Percentiles rank a stretch among this genome's conserved stretches.
Evolutionary conservation across 2,113 vertebrate genomes (phyloP).

Genomic region (Pyxicephalus adspersus): DNA sequence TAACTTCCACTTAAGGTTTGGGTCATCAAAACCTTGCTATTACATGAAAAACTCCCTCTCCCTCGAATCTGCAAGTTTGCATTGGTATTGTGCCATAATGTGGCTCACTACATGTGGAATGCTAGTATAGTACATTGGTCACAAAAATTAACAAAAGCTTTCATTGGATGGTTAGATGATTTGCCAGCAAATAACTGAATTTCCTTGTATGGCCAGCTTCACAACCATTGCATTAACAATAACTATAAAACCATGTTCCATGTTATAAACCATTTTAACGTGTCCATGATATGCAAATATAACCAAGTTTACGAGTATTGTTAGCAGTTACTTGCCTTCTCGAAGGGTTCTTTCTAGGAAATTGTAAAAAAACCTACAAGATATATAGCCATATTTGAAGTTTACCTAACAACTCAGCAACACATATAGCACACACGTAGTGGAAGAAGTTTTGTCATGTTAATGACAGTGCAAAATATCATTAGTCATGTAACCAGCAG

Average conservation of each 20-base stretch:
- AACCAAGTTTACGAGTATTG: conserved; percentile 68
- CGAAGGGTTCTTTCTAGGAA: conserved; percentile 74
- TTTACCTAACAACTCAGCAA: conserved; percentile 74
- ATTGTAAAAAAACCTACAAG: conserved; percentile 58
- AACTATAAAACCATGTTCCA: conserved; percentile 62
- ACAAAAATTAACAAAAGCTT: too few species aligned
- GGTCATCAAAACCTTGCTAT: too few species aligned
- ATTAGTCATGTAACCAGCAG: conserved; percentile 68
- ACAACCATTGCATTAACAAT: conserved; percentile 66
- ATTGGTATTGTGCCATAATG: too few species aligned
- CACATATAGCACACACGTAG: conserved; percentile 60
- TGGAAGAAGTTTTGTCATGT: conserved; percentile 65
- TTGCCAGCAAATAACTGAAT: too few species aligned
- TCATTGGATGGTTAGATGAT: too few species aligned
- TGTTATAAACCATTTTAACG: conserved; percentile 63
- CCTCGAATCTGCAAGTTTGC: too few species aligned
- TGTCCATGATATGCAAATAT: conserved; percentile 80
- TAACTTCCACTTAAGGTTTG: too few species aligned
- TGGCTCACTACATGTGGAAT: too few species aligned
- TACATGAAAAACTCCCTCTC: too few species aligned
- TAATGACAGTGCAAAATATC: conserved; percentile 67
- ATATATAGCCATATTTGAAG: conserved; percentile 81
- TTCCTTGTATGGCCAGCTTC: conserved; percentile 44
- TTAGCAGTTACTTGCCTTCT: conserved; percentile 69
- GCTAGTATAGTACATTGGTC: too few species aligned